Conservation (phyloP, 2,888 invertebrate species). For the Phoenoteleia sp. region DNA sequence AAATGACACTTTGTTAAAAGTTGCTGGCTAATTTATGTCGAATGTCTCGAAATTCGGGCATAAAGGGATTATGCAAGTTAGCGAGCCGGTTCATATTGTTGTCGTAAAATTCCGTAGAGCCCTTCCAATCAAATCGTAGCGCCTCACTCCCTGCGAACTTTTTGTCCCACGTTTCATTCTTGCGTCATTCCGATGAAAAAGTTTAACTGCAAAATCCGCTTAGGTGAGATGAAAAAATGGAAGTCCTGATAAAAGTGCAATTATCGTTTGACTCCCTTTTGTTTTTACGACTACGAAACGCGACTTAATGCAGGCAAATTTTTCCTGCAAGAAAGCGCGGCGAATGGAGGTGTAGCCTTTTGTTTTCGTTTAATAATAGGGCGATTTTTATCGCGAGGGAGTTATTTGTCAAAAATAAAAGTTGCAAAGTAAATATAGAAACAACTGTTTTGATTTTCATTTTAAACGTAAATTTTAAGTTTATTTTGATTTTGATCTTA, state of each 20-base stretch:
- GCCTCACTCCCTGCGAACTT: background rate
- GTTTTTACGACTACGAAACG: background rate
- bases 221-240: background rate
- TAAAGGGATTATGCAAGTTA: slow-evolving; percentile 46
- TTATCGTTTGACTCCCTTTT: background rate
- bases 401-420: too few relatives aligned
- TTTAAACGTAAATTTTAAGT: too few relatives aligned
- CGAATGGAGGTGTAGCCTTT: background rate
- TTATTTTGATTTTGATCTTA: too few relatives aligned
- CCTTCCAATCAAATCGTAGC: slow-evolving; percentile 16
- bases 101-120: background rate
- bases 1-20: slow-evolving; percentile 65
- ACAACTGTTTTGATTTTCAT: too few relatives aligned
- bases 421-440: too few relatives aligned
- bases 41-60: slow-evolving; percentile 24
- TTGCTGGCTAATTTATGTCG: slow-evolving; percentile 47
- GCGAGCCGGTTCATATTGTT: background rate
- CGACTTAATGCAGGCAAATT: background rate
- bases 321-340: background rate
- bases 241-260: background rate
- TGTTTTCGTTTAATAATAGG: background rate
- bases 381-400: background rate
- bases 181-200: background rate
- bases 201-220: background rate
- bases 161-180: background rate